Evolutionary conservation across 2,888 invertebrate species (phyloP).

Genomic region (Linnaemya tessellans): DNA sequence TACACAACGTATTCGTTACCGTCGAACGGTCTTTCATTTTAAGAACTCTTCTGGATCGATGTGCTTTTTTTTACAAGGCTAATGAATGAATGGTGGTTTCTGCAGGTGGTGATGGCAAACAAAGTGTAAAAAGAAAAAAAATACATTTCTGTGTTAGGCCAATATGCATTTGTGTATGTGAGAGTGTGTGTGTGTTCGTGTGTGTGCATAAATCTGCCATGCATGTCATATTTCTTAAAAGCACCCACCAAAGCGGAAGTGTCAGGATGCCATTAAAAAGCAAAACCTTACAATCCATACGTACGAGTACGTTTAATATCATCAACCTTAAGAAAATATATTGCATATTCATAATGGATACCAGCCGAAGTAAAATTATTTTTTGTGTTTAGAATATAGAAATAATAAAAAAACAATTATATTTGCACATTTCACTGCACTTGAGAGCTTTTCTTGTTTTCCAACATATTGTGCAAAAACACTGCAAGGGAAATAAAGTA

Average conservation of each 20-base stretch:
- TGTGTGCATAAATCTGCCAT: conserved; percentile 57
- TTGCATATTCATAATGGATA: conserved; percentile 6
- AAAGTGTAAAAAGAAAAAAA: too few relatives aligned
- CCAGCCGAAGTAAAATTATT: neutral
- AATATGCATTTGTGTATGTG: neutral
- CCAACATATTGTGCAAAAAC: neutral
- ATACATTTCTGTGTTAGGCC: neutral
- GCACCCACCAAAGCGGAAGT: conserved; percentile 71
- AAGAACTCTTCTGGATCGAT: conserved; percentile 23
- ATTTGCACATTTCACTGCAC: conserved; percentile 72
- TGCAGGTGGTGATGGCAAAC: neutral
- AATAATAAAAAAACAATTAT: conserved; percentile 55
- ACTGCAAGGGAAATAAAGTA: conserved; percentile 15
- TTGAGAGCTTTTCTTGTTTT: conserved; percentile 62
- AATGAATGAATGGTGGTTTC: conserved; percentile 34
- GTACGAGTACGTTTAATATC: conserved; percentile 43
- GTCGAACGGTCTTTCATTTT: conserved; percentile 14
- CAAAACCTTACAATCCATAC: conserved; percentile 49
- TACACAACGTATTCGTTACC: neutral
- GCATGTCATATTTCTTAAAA: conserved; percentile 69
- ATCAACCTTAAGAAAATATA: conserved; percentile 24
- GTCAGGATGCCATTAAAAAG: conserved; percentile 71
- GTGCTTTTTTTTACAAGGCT: conserved; percentile 3
- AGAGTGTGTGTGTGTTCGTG: neutral
- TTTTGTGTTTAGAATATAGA: conserved; percentile 12